Base-by-base conservation (phyloP, 2,797 vertebrate genomes). In the Oreochromis grahami region DNA sequence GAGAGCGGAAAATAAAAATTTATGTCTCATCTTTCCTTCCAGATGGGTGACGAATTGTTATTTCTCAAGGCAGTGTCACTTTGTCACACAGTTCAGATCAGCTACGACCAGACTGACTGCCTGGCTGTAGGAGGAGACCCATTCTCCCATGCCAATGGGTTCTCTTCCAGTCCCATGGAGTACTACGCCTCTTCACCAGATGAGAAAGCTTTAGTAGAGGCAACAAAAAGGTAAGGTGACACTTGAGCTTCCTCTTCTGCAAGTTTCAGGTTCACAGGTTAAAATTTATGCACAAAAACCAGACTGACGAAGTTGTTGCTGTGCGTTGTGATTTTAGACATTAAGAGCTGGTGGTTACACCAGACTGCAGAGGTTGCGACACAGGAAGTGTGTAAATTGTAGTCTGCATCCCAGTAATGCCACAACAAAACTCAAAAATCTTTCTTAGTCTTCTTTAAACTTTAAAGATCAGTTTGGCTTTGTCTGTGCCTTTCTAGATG, bases 101-200 rank as follows among this genome's bases (percentile, higher is more conserved):
- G 97, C 93, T 96, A 95, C 32, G 97, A 98, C 86, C 97, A 97
- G 81, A 92, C 96, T 5, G 98, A 99, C 82, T 93, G 96, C 79
- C 83, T 85, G 60, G 81, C 77, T 1, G 96, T 92, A 8, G 94
- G 85, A 77, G 92, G 86, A 74, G 97, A 98, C 87, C 96, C 96
- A 0, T 97, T 97, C 79, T 96, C 96, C 81, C 97, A 97, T 1
- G 90, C 95, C 50, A 98, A 96, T 26, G 97, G 97, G 38, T 94
- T 97, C 76, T 91, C 96, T 0, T 80, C 96, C 19, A 96, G 91
- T 68, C 94, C 97, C 3, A 92, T 98, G 95, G 98, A 99, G 65
- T 99, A 99, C 91, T 99, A 99, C 3, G 98, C 99, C 68, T 98
- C 99, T 10, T 99, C 98, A 0, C 98, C 99, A 1, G 99, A 99